phyloP scores from a whole-genome alignment of 2,888 invertebrate species.

The Hesperia comma region DNA sequence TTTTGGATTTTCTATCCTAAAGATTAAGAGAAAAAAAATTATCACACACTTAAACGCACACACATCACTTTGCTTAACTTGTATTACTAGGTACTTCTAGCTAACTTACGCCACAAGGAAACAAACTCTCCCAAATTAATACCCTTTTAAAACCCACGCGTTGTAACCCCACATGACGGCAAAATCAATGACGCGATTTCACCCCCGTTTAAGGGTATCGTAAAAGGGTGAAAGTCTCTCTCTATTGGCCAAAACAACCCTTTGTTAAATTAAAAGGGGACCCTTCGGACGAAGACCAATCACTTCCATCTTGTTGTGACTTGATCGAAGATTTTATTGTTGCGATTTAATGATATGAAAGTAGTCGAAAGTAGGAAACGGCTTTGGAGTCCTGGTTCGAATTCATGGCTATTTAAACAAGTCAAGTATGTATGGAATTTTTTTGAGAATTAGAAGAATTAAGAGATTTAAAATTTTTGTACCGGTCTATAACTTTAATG shows the following conservation, averaged over 20 bases:
- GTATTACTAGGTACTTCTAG: background rate
- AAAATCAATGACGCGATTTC: constrained; percentile 17
- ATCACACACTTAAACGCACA: too few species aligned
- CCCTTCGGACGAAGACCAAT: constrained; percentile 31
- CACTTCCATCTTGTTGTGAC: constrained; percentile 2
- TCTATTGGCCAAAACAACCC: constrained; percentile 37
- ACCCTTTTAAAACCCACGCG: constrained; percentile 3
- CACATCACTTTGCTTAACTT: too few species aligned
- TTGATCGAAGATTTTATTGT: constrained; percentile 10
- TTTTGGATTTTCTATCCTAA: too few species aligned
- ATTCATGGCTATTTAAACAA: background rate
- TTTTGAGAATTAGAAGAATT: too few species aligned
- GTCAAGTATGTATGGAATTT: too few species aligned
- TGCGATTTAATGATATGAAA: constrained; percentile 3
- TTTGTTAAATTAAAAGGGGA: constrained; percentile 29
- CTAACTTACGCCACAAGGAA: background rate
- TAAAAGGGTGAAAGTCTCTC: constrained; percentile 37
- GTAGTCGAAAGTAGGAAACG: background rate
- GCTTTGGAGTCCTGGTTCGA: background rate
- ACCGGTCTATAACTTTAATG: too few species aligned
- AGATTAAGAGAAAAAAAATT: too few species aligned
- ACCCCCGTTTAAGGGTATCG: constrained; percentile 12
- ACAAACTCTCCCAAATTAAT: constrained; percentile 1
- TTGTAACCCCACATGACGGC: constrained; percentile 7
- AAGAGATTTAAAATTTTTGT: too few species aligned